Base-by-base conservation (phyloP, 2,888 invertebrate genomes). In the Alcis repandata region DNA sequence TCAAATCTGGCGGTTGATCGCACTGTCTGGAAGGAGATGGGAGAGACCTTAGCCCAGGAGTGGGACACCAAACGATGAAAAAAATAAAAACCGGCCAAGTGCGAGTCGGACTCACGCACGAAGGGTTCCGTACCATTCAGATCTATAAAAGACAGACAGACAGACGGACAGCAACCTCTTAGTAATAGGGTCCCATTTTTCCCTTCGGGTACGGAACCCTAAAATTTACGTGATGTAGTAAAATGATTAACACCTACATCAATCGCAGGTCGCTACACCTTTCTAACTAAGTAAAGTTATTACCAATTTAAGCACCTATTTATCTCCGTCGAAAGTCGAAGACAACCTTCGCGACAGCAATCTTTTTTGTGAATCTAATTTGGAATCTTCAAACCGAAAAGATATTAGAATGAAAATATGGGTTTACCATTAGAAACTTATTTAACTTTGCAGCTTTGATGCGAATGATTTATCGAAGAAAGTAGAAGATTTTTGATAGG, bases 301-400 rank as follows among this genome's bases (percentile, higher is more conserved):
- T 22, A 46, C 13, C 11, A 20, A 22, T 22, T 8, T 22, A 8
- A 32, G 22, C 2, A 3, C 8, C 17, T 22, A 38, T 51, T 19
- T 51, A 20, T 8, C 11, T 36, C 8, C 19, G 17, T 20, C 36
- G 4, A 36, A 51, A 51, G 36, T 19, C 19, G 36, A 38, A 51
- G 33, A n/a, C 48, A n/a, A 38, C 22, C 17, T 32, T 13, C 7
- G 32, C 0, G 11, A 33, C 20, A 49, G 33, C 43, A 33, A 51
- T 59, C 9, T 59, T 59, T 46, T 27, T 8, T 58, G 36, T 36
- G 51, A 51, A 20, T 59, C 51, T 51, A 59, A 59, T 59, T 51
- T 51, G 6, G 27, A 59, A 51, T 52, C 40, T 52, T 27, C 45
- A 22, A 59, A 17, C 32, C 20, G 11, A 33, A 41, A 40, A 20